Evolutionary conservation across 1,140 invertebrate genomes (phyloP).

Genomic region (Magallana gigas): DNA sequence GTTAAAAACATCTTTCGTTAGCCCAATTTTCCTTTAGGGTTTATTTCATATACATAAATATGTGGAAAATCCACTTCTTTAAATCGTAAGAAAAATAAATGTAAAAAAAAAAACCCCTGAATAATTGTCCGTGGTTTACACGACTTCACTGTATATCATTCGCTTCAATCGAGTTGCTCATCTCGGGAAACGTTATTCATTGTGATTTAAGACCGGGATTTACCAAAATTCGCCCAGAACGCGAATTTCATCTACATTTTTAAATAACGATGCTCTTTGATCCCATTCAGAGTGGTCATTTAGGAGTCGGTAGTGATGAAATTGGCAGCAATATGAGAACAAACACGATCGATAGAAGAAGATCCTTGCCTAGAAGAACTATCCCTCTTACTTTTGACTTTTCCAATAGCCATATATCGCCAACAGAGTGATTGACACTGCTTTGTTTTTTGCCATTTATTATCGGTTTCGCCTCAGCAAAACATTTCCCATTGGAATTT

Average conservation of each 20-base stretch:
- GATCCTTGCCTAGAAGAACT: background rate
- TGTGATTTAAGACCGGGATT: too few relatives aligned
- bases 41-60: too few relatives aligned
- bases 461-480: background rate
- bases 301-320: background rate
- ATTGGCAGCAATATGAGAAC: conserved; percentile 18
- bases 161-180: too few relatives aligned
- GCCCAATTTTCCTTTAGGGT: too few relatives aligned
- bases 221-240: too few relatives aligned
- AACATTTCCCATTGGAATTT: background rate
- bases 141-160: too few relatives aligned
- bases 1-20: too few relatives aligned
- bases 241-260: background rate
- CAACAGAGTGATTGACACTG: background rate
- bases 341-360: background rate
- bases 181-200: too few relatives aligned
- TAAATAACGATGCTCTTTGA: conserved; percentile 18
- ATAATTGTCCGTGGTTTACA: too few relatives aligned
- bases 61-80: too few relatives aligned
- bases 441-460: background rate
- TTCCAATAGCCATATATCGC: background rate
- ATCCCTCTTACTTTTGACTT: background rate
- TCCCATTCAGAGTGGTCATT: background rate
- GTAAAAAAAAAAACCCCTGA: too few relatives aligned
- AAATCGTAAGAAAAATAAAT: too few relatives aligned